A percentile compares a stretch with the other conserved stretches of the same genome.
Evolutionary conservation across 2,797 vertebrate species (phyloP).

Genomic region (Parambassis ranga): DNA sequence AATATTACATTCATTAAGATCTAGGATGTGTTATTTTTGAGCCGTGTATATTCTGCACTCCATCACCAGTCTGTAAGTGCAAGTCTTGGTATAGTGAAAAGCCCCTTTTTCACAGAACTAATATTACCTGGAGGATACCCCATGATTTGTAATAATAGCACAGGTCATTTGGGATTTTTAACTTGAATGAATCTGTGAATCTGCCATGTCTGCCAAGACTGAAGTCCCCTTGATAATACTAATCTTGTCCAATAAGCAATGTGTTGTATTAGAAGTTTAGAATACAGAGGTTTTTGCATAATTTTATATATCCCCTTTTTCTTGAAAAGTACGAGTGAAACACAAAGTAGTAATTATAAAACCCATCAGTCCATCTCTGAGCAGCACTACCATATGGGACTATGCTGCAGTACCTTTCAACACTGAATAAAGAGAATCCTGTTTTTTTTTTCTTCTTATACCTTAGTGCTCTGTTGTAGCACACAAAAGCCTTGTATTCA

Average conservation of each 20-base stretch:
- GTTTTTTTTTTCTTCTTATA: conserved; percentile 6
- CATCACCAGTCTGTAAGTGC: conserved; percentile 5
- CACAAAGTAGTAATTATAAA: not conserved
- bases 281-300: no score
- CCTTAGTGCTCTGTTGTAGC: conserved; percentile 1
- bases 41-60: not conserved
- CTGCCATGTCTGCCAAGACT: conserved; percentile 25
- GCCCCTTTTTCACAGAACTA: conserved; percentile 16
- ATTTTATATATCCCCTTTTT: not conserved
- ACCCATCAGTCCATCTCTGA: not conserved
- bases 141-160: conserved; percentile 45
- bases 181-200: no score
- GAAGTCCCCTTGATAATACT: conserved; percentile 11
- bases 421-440: not conserved
- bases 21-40: no score
- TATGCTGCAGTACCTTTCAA: not conserved
- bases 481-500: conserved; percentile 13
- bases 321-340: not conserved
- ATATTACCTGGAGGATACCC: conserved; percentile 17
- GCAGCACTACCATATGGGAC: not conserved
- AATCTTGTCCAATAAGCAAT: conserved; percentile 39
- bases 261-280: no score
- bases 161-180: conserved; percentile 16
- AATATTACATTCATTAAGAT: no score
- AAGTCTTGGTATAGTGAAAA: conserved; percentile 9